Conservation (phyloP, 2,113 vertebrate species). For the Syngnathus floridae region DNA sequence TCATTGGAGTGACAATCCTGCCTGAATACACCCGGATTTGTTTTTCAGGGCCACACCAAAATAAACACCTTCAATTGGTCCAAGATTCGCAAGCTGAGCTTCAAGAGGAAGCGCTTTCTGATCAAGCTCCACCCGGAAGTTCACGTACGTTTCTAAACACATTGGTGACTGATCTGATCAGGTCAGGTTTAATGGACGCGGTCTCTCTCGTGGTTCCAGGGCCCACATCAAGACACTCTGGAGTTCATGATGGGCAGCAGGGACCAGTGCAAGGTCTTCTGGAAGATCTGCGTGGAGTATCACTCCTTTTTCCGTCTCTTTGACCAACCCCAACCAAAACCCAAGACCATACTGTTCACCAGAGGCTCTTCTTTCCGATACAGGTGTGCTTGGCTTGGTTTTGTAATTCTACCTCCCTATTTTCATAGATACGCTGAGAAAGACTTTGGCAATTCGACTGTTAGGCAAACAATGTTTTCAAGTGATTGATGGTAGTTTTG, state of each 20-base stretch:
- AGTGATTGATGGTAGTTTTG: constrained; percentile 11
- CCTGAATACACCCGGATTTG: not conserved
- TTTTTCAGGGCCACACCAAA: constrained; percentile 82
- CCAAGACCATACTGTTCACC: constrained; percentile 85
- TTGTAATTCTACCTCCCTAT: not conserved
- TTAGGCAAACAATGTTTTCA: not conserved
- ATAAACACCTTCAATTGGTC: constrained; percentile 99
- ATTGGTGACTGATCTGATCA: not conserved
- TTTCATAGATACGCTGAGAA: too few species aligned
- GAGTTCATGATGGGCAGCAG: constrained; percentile 91
- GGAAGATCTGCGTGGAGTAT: constrained; percentile 98
- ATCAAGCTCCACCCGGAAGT: constrained; percentile 94
- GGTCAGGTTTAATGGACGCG: not conserved
- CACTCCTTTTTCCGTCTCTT: constrained; percentile 91
- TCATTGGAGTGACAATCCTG: not conserved
- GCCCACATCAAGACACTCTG: constrained; percentile 86
- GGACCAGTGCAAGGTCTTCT: constrained; percentile 93
- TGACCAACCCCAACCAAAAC: constrained; percentile 86
- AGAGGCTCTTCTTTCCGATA: constrained; percentile 97
- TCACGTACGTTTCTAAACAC: constrained; percentile 70
- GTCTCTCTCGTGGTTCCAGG: constrained; percentile 62
- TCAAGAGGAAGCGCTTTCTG: constrained; percentile 93
- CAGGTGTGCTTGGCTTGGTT: constrained; percentile 71
- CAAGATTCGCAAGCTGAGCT: constrained; percentile 95
- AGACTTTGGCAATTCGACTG: too few species aligned